Conservation (phyloP, 2,888 invertebrate genomes). For the Nomada flava region DNA sequence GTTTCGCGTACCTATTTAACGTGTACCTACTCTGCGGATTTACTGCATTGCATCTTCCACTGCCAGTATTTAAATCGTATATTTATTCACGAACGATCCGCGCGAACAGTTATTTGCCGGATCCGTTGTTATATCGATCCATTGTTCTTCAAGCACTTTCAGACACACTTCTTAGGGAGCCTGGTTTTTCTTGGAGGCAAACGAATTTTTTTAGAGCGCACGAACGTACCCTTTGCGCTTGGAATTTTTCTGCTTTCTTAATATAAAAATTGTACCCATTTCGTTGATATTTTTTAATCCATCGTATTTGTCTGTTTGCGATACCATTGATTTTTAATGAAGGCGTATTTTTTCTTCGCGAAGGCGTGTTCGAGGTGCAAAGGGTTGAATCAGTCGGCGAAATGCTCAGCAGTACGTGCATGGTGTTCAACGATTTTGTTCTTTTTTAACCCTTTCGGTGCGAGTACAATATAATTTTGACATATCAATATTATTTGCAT, state of each 20-base stretch:
- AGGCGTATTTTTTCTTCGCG: background rate
- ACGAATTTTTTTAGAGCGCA: background rate
- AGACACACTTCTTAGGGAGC: background rate
- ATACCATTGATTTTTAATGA: background rate
- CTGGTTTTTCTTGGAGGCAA: background rate
- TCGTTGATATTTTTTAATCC: background rate
- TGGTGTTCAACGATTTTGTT: slow-evolving; percentile 38
- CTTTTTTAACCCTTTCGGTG: slow-evolving; percentile 34
- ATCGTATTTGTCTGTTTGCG: no score
- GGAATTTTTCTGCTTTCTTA: background rate
- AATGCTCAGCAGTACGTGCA: slow-evolving; percentile 39
- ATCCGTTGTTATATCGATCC: slow-evolving; percentile 21
- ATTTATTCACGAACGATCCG: slow-evolving; percentile 70
- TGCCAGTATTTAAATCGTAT: slow-evolving; percentile 76
- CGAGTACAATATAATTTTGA: background rate
- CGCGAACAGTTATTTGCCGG: background rate
- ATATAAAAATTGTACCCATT: no score
- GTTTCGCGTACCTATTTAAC: slow-evolving; percentile 59
- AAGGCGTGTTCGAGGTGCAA: background rate
- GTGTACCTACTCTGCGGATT: slow-evolving; percentile 47
- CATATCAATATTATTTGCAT: background rate
- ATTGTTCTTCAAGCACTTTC: slow-evolving; percentile 36
- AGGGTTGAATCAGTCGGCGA: background rate
- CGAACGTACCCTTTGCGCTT: slow-evolving; percentile 25
- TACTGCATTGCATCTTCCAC: slow-evolving; percentile 71